phyloP scores from a whole-genome alignment of 2,113 vertebrate species.

The Anoura caudifer region DNA sequence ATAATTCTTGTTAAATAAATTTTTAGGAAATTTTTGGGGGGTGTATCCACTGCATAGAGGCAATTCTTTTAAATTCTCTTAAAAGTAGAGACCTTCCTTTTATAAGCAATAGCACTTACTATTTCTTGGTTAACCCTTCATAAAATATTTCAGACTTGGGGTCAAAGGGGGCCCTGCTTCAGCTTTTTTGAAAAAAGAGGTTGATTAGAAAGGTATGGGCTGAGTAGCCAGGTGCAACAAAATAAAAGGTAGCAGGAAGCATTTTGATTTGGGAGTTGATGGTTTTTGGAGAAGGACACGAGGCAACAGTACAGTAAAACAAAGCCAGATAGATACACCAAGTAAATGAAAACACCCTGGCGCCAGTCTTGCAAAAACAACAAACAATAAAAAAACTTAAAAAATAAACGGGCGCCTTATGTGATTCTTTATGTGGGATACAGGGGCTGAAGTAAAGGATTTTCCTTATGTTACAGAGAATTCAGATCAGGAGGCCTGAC shows the following conservation, averaged over 20 bases:
- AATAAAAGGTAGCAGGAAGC: background rate
- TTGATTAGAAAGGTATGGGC: background rate
- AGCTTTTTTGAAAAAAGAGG: background rate
- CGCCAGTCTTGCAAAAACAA: background rate
- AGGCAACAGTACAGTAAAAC: background rate
- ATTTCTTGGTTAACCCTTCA: background rate
- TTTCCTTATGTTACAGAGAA: background rate
- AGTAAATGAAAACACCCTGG: background rate
- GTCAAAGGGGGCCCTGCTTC: background rate
- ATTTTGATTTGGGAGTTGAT: background rate
- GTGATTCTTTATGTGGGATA: background rate
- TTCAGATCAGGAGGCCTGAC: background rate
- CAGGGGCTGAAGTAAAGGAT: background rate
- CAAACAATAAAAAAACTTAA: background rate
- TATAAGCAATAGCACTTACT: background rate
- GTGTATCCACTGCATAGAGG: background rate
- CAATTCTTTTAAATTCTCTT: background rate
- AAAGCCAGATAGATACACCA: background rate
- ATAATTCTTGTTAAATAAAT: background rate
- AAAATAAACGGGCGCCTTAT: background rate
- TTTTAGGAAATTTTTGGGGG: background rate
- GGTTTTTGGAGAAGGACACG: background rate
- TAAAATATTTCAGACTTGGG: background rate
- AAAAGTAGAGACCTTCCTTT: background rate
- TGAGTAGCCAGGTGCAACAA: rapidly evolving